Evolutionary conservation across 2,888 invertebrate genomes (phyloP).

Genomic region (Cremastinae sp.): DNA sequence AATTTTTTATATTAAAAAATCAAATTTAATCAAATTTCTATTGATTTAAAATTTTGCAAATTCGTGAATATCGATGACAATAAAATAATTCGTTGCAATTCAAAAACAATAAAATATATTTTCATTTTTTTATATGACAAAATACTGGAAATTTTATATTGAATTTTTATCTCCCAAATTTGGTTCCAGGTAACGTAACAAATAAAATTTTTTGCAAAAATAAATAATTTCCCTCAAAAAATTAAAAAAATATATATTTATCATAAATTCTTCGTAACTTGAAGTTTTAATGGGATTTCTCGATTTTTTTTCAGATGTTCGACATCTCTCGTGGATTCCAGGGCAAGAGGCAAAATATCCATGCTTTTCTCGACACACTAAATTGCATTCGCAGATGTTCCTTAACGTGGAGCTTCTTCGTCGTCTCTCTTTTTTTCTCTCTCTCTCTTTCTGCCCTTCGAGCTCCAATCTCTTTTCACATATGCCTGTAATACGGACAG

Average conservation of each 20-base stretch:
- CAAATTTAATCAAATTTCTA: too few relatives aligned
- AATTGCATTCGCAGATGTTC: slow-evolving; percentile 62
- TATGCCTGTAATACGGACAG: slow-evolving; percentile 49
- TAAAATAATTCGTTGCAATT: too few relatives aligned
- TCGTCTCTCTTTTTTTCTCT: neutral
- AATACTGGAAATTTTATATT: too few relatives aligned
- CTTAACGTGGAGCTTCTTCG: slow-evolving; percentile 41
- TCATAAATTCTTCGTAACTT: neutral
- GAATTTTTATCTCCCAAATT: too few relatives aligned
- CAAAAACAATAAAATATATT: too few relatives aligned
- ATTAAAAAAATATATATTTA: slow-evolving; percentile 4
- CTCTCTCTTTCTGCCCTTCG: neutral
- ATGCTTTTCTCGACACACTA: slow-evolving; percentile 52
- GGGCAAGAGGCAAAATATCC: slow-evolving; percentile 29
- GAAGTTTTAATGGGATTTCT: neutral
- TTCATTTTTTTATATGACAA: too few relatives aligned
- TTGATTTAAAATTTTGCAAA: too few relatives aligned
- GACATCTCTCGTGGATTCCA: neutral
- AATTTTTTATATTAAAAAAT: too few relatives aligned
- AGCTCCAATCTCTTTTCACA: slow-evolving; percentile 38
- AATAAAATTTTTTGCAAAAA: too few relatives aligned
- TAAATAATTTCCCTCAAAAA: too few relatives aligned
- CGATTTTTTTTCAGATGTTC: neutral
- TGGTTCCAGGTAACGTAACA: too few relatives aligned
- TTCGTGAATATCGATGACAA: too few relatives aligned